Base-by-base conservation (phyloP, 2,113 vertebrate species). In the Excalfactoria chinensis region DNA sequence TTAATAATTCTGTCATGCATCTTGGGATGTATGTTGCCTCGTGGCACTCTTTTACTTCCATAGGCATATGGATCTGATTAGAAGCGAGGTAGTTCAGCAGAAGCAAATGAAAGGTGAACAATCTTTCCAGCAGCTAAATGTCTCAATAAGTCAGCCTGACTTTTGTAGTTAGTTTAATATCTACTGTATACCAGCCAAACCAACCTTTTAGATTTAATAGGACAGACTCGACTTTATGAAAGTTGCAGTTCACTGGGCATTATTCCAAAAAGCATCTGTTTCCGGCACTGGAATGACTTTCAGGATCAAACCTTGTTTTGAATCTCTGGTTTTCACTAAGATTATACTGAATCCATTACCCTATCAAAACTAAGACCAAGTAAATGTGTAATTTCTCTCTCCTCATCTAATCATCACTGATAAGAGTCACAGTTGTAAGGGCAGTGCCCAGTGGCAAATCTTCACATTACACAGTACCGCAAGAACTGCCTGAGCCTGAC, bases 161-260 rank as follows among this genome's bases (percentile, higher is more conserved):
- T 96, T 74, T 43, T 80, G 51, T 68, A 35, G 83, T 93, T 53
- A 81, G 30, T 81, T 92, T 88, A 93, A 59, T 87, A 62, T 73
- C 82, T 92, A 28, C 48, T 71, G 72, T 82, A 60, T 48, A 85
- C 66, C 59, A 91, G 70, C 63, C 78, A 95, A 92, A 68, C 13
- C 58, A 92, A 71, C 80, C 69, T 89, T 94, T 96, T 86, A 92
- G 80, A 81, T 94, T 88, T 86, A 94, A 90, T 69, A 88, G 58
- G 41, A 43, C 48, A 69, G 37, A 71, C 32, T 79, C 53, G 44
- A 48, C 84, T 93, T 88, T 63, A n/a, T 86, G 79, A 63, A 93
- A 72, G 81, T 46, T 92, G 77, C 68, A 76, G 69, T 88, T 88
- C 71, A 88, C 40, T 19, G 18, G 81, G 73, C 86, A 53, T 89